Base-by-base conservation (phyloP, 1,140 invertebrate genomes). In the Cydia splendana region DNA sequence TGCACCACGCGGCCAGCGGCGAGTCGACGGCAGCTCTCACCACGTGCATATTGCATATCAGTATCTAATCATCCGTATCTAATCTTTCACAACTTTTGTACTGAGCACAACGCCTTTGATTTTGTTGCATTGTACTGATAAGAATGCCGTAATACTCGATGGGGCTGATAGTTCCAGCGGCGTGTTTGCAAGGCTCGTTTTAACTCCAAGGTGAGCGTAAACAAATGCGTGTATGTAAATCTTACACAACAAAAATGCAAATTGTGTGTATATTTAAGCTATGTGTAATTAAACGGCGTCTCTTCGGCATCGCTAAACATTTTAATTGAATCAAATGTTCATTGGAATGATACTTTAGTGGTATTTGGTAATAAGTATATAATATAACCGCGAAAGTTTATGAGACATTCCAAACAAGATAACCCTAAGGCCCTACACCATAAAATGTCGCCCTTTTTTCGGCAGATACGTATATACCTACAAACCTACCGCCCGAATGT, bases 21-120 rank as follows among this genome's bases (percentile, higher is more conserved):
- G 75, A 51, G 71, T 75, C 74, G 65, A 9, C 65, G 71, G 62
- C 53, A 24, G 48, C 80, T 74, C 45, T 65, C 76, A 12, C 51
- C 71, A 79, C 67, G 53, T 77, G 62, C 67, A 24, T 76, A 77
- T 53, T 77, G 30, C 73, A 38, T 71, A 69, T 69, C 67, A 24
- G 15, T 45, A 62, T 24, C 24, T 24, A 24, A 24, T 62, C 57
- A 62, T 62, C 57, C 18, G 15, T 71, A 71, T 71, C 67, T 71
- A 71, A 71, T 71, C 65, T 69, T 13, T 42, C 30, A 12, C 38
- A 62, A 24, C 53, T 57, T n/a, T 62, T 62, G 20, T 62, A 62
- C 20, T 57, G 20, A 4, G 57, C 24, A 62, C 12, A 34, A 24
- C 34, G 34, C 30, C 67, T 42, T 18, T 71, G 30, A 71, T 71